These are phyloP conservation scores for Porites divaricata DNA, from an alignment of 92 coral and sea anemone species.

Conservation along the genomic window DNA sequence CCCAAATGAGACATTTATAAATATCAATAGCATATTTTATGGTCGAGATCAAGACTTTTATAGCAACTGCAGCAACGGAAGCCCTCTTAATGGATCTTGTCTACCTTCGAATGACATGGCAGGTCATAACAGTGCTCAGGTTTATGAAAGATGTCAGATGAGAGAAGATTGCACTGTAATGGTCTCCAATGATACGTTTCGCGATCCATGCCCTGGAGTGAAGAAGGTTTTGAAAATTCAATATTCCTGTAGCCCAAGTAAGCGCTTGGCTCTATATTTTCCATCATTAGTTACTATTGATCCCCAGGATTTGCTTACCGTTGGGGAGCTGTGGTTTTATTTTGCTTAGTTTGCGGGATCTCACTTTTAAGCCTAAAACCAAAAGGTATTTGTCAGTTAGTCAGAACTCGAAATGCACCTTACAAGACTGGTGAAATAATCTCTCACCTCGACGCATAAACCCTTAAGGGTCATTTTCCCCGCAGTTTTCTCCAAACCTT, in stretches of 20 bases:
- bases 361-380: no score
- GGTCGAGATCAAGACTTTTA: slow-evolving; percentile 34
- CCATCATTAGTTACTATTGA: no score
- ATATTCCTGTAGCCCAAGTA: slow-evolving; percentile 65
- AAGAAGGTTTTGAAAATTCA: slow-evolving; percentile 41
- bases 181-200: slow-evolving; percentile 45
- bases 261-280: not conserved
- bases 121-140: slow-evolving; percentile 53
- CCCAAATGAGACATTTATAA: slow-evolving; percentile 60
- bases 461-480: no score
- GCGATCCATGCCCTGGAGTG: slow-evolving; percentile 68
- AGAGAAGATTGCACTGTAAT: slow-evolving; percentile 47
- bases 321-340: no score
- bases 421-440: no score
- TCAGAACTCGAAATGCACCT: no score
- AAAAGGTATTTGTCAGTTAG: no score
- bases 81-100: slow-evolving; percentile 14
- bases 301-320: no score
- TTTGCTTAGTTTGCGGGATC: no score
- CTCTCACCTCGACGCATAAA: no score
- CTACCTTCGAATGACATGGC: slow-evolving; percentile 35
- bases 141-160: slow-evolving; percentile 67
- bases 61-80: not conserved
- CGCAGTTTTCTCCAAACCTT: no score
- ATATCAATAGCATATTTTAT: slow-evolving; percentile 46